These are phyloP conservation scores for Cyrtodaria siliqua DNA, from an alignment of 2,888 invertebrate genomes.

Conservation along the genomic window DNA sequence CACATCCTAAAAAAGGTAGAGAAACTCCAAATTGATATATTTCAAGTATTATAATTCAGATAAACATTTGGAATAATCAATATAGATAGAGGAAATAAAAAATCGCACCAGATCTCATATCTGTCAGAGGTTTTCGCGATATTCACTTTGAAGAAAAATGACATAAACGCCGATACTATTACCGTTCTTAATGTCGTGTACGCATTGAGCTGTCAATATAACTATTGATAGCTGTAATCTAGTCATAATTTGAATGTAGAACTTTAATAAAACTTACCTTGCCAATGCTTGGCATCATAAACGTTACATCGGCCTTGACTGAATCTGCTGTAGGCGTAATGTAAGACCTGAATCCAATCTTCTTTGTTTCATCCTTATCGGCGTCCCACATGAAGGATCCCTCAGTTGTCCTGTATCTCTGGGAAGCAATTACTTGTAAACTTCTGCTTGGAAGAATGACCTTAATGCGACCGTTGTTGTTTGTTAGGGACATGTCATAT, in stretches of 20 bases:
- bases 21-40: too few species aligned
- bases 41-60: conserved; percentile 21
- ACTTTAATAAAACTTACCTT: conserved; percentile 72
- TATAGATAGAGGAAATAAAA: background rate
- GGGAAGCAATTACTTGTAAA: conserved; percentile 48
- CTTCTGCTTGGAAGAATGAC: conserved; percentile 64
- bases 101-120: too few species aligned
- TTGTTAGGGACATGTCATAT: conserved; percentile 31
- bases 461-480: conserved; percentile 55
- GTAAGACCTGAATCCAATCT: conserved; percentile 60
- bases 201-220: too few species aligned
- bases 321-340: conserved; percentile 54
- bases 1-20: conserved; percentile 63
- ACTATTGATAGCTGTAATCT: too few species aligned
- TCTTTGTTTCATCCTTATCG: conserved; percentile 70
- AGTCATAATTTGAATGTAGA: too few species aligned
- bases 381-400: conserved; percentile 74
- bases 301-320: conserved; percentile 63
- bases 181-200: too few species aligned
- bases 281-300: conserved; percentile 71
- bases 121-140: too few species aligned
- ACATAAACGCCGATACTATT: too few species aligned
- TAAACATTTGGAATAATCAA: too few species aligned
- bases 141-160: too few species aligned
- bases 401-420: conserved; percentile 42